Conservation (phyloP, 2,113 vertebrate species). For the Tringa solitaria region DNA sequence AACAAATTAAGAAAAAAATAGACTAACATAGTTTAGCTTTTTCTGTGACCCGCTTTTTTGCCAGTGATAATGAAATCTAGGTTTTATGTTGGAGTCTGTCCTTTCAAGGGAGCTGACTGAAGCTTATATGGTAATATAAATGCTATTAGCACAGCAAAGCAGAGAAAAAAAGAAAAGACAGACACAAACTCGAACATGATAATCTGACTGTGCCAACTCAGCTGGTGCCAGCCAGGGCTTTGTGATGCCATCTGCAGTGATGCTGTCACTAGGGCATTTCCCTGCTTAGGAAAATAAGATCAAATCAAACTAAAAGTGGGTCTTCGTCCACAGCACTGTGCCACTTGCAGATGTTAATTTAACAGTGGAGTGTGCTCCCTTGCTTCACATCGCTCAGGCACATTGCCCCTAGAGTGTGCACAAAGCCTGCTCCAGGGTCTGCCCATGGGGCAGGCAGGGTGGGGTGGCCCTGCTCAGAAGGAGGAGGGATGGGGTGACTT, state of each 20-base stretch:
- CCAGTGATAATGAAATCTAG: background rate
- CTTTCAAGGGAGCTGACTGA: background rate
- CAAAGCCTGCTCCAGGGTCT: background rate
- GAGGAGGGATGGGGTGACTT: background rate
- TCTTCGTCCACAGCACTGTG: background rate
- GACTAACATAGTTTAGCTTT: background rate
- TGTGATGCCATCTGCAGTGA: slow-evolving; percentile 57
- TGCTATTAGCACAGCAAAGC: slow-evolving; percentile 32
- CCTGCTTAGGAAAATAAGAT: slow-evolving; percentile 32
- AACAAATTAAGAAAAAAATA: background rate
- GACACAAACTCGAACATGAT: slow-evolving; percentile 17
- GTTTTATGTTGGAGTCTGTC: background rate
- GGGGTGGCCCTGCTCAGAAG: too few species aligned
- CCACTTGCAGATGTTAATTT: slow-evolving; percentile 22
- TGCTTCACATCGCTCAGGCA: background rate
- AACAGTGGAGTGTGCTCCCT: background rate
- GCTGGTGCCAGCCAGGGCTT: slow-evolving; percentile 44
- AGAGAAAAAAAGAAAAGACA: background rate
- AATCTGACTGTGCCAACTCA: slow-evolving; percentile 43
- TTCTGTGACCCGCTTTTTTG: background rate
- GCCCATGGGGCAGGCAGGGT: background rate
- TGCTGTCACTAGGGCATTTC: slow-evolving; percentile 46
- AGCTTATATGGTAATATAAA: background rate
- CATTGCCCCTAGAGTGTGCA: background rate
- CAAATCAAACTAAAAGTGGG: background rate